Evolutionary conservation across 2,888 invertebrate species (phyloP).

Genomic region (Cataglyphis albicans): DNA sequence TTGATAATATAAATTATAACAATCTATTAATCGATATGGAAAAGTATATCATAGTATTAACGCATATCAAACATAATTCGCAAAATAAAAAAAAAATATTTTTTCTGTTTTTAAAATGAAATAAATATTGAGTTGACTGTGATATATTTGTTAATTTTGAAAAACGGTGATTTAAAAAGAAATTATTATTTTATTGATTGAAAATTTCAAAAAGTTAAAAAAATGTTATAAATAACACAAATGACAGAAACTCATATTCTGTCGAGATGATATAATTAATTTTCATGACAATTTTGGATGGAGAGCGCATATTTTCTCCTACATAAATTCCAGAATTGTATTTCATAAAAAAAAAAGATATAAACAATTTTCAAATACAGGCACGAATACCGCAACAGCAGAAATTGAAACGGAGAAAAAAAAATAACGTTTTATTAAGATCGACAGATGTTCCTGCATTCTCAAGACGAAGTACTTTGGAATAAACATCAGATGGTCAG

Average conservation of each 20-base stretch:
- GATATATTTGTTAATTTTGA: no score
- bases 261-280: constrained; percentile 1
- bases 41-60: background rate
- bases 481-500: constrained; percentile 75
- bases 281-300: background rate
- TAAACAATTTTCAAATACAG: background rate
- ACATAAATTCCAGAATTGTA: constrained; percentile 4
- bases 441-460: constrained; percentile 52
- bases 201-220: background rate
- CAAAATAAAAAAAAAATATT: background rate
- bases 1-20: constrained; percentile 10
- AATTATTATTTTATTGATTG: background rate
- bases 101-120: constrained; percentile 2
- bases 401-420: background rate
- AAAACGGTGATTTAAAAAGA: background rate
- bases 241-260: background rate
- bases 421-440: constrained; percentile 31
- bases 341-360: background rate
- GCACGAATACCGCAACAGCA: constrained; percentile 26
- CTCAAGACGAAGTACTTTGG: constrained; percentile 50
- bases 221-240: background rate
- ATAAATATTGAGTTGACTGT: background rate
- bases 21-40: background rate
- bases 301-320: background rate
- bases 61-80: no score